Evolutionary conservation across 2,113 vertebrate species (phyloP).

Genomic region (Antidorcas marsupialis): DNA sequence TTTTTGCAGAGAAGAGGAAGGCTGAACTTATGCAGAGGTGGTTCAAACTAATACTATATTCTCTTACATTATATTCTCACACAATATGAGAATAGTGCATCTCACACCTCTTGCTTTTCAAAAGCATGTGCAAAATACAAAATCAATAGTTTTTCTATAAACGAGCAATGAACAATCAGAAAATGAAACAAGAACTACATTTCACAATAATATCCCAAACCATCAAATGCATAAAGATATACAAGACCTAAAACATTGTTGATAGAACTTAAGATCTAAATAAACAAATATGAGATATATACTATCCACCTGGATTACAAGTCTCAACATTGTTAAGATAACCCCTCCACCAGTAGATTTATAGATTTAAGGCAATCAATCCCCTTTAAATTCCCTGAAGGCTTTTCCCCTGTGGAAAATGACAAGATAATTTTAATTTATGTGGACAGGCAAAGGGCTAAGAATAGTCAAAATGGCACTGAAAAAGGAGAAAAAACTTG

Average conservation of each 20-base stretch:
- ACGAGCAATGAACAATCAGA: background rate
- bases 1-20: background rate
- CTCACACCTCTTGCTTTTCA: background rate
- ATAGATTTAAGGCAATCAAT: background rate
- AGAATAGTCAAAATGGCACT: background rate
- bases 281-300: background rate
- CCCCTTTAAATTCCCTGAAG: background rate
- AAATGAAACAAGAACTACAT: conserved; percentile 22
- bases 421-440: background rate
- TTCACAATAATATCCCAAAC: background rate
- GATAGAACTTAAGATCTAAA: background rate
- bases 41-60: background rate
- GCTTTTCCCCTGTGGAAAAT: background rate
- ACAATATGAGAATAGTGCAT: background rate
- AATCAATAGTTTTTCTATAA: background rate
- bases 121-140: background rate
- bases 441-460: conserved; percentile 23
- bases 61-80: background rate
- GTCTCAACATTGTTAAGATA: background rate
- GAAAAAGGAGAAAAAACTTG: background rate
- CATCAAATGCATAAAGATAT: conserved; percentile 1
- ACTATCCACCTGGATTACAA: conserved; percentile 22
- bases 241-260: background rate
- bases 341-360: background rate
- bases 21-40: background rate